Evolutionary conservation across 1,140 invertebrate species (phyloP), one percentile per base, ranked within the genome.

Genomic region (Drosophila fuyamai): DNA sequence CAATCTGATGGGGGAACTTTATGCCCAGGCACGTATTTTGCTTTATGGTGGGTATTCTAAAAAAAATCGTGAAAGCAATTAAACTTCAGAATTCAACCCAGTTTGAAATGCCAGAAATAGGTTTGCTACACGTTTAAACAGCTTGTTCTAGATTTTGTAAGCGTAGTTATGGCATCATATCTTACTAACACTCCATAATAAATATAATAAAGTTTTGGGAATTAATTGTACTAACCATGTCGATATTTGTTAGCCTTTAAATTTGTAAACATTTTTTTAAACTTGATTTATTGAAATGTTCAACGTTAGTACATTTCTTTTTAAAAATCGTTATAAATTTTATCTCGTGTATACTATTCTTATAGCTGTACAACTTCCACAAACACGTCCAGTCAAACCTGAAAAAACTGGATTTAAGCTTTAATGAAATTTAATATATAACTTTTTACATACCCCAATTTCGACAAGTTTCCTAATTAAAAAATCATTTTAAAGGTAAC

Each of bases 21-120:
- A 58, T 71, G 44, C 44, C 62, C 55, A 57, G 38, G 59, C 79
- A 83, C 79, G 79, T 82, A 82, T 65, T 71, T 9, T 5, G 51
- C 8, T 70, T 50, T 48, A 47, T 58, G 23, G 35, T 8, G 5
- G 43, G 36, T 13, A 57, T 71, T 71, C 32, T 38, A 43, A n/a
- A 48, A 43, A 51, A 53, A 58, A 29, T 32, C 36, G 54, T 41
- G 14, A 43, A 62, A 62, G 38, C 16, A 62, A 60, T 60, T 27
- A 62, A 60, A 35, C 55, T 60, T 32, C 29, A 32, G 23, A 41
- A 62, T 16, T 35, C 58, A 60, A 43, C 9, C 36, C 57, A 32
- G 54, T 62, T 59, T 29, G 12, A 32, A 43, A 58, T 58, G 14
- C 27, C 53, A 5, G 32, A 35, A 51, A 51, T 35, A 50, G 36